Evolutionary conservation across 2,113 vertebrate genomes (phyloP).

Genomic region (Cyphotilapia sp.): DNA sequence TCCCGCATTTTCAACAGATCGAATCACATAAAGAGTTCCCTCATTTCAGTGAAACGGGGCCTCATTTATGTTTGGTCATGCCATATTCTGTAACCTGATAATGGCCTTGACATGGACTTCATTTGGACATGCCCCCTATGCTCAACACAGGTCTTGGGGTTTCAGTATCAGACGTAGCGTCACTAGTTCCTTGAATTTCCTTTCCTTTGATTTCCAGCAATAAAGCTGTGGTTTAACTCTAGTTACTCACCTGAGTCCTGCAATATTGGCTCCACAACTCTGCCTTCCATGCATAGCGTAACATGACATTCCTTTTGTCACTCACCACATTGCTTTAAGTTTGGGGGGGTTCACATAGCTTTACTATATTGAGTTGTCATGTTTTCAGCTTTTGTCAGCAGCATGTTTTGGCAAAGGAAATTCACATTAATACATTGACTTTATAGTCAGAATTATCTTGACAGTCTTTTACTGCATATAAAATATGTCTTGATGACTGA

Average conservation of each 20-base stretch:
- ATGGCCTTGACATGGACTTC: background rate
- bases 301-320: background rate
- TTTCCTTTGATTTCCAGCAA: background rate
- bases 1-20: background rate
- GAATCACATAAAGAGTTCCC: background rate
- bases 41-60: background rate
- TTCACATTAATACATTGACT: background rate
- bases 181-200: background rate
- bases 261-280: background rate
- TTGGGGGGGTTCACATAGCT: background rate
- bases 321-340: background rate
- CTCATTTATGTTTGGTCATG: background rate
- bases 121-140: background rate
- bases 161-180: background rate
- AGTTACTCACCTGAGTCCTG: background rate
- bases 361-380: background rate
- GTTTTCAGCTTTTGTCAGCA: background rate
- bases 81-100: background rate
- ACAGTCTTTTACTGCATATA: background rate
- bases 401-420: background rate
- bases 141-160: background rate
- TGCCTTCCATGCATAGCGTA: fast-evolving
- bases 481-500: background rate
- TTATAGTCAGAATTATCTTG: background rate
- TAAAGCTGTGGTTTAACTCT: background rate